Evolutionary conservation across 2,888 invertebrate genomes (phyloP).

Genomic region (Trypoxylon attenuatum): DNA sequence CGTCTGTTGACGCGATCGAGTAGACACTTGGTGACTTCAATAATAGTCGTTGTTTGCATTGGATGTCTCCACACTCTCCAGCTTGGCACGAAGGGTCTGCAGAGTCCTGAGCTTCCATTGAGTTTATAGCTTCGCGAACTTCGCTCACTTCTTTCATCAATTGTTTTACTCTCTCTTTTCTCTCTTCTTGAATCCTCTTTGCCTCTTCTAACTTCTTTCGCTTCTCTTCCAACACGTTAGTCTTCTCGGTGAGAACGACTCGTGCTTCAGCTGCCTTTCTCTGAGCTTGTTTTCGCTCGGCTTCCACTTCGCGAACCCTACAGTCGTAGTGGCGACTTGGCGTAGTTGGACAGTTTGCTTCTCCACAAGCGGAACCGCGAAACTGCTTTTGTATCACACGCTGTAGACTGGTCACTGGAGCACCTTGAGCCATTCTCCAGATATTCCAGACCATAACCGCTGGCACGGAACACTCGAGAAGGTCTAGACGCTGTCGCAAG

Average conservation of each 20-base stretch:
- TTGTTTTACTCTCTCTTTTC: constrained; percentile 46
- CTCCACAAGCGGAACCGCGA: constrained; percentile 26
- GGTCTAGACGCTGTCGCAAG: constrained; percentile 76
- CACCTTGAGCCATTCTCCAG: constrained; percentile 69
- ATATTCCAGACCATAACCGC: constrained; percentile 80
- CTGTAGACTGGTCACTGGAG: constrained; percentile 37
- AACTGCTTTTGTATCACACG: constrained; percentile 59
- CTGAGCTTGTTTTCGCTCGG: constrained; percentile 60
- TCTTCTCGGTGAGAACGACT: constrained; percentile 53
- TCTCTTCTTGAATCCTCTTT: constrained; percentile 52
- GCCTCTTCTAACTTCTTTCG: constrained; percentile 57
- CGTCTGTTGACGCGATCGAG: constrained; percentile 67
- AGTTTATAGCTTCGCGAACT: constrained; percentile 23
- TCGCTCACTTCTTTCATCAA: constrained; percentile 52
- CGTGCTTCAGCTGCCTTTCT: constrained; percentile 60
- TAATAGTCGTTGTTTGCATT: constrained; percentile 46
- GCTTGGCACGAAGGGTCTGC: constrained; percentile 21
- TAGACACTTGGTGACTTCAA: constrained; percentile 44
- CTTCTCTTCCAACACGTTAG: constrained; percentile 46
- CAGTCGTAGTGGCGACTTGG: constrained; percentile 64
- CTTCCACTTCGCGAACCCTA: constrained; percentile 63
- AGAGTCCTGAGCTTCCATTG: constrained; percentile 2
- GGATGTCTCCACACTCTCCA: constrained; percentile 58
- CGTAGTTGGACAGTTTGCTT: constrained; percentile 38
- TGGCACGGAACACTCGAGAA: constrained; percentile 80